Percentiles rank a stretch among this genome's conserved stretches.
These are phyloP conservation scores for Oligia latruncula DNA, from an alignment of 2,888 invertebrate genomes.

Conservation along the genomic window DNA sequence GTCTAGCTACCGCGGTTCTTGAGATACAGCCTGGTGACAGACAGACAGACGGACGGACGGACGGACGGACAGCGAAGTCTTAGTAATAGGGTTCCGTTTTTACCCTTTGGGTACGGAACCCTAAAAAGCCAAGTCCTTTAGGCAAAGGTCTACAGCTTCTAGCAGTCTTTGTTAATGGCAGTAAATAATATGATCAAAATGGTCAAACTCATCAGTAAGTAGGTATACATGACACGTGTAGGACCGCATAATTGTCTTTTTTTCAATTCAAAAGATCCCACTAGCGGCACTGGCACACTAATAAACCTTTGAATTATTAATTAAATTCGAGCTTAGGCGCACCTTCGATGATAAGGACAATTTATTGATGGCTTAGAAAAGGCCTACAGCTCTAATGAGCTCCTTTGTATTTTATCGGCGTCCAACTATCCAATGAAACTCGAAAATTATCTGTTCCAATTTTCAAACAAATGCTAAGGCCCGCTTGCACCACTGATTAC, in stretches of 20 bases:
- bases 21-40: too few species aligned
- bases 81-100: too few species aligned
- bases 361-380: constrained; percentile 20
- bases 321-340: constrained; percentile 4
- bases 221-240: not conserved
- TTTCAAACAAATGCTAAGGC: not conserved
- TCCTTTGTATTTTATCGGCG: not conserved
- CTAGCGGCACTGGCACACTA: not conserved
- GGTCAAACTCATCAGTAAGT: not conserved
- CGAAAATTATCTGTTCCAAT: not conserved
- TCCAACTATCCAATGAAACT: not conserved
- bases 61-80: too few species aligned
- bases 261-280: not conserved
- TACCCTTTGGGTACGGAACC: too few species aligned
- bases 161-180: not conserved
- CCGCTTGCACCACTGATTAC: not conserved
- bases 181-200: not conserved
- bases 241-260: not conserved
- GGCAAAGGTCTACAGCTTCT: too few species aligned
- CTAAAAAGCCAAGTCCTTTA: not conserved
- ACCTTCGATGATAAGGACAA: constrained; percentile 8
- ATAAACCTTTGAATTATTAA: not conserved
- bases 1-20: too few species aligned
- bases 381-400: not conserved
- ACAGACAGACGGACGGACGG: too few species aligned